Percentiles rank a stretch among this genome's conserved stretches.
Conservation (phyloP, 2,888 invertebrate species). For the Barypeithes pellucidus region DNA sequence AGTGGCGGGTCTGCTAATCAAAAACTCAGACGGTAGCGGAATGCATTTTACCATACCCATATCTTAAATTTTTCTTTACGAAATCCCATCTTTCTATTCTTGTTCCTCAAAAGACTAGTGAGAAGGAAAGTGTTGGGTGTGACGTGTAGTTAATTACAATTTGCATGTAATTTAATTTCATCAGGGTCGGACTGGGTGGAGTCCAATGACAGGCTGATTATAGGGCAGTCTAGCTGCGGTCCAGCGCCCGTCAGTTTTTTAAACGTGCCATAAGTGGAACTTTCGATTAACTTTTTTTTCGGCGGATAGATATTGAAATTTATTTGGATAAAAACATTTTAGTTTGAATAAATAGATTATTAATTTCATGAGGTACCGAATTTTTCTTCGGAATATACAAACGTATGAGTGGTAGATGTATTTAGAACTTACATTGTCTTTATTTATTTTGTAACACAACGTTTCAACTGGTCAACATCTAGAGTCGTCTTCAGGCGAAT, state of each 20-base stretch:
- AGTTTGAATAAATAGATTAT: constrained; percentile 6
- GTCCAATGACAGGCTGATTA: constrained; percentile 71
- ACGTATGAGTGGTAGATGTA: too few relatives aligned
- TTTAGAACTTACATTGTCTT: too few relatives aligned
- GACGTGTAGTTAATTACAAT: constrained; percentile 66
- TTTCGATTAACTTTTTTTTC: constrained; percentile 60
- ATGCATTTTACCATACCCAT: constrained; percentile 61
- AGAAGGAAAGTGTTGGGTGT: constrained; percentile 50
- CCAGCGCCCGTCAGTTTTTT: constrained; percentile 62
- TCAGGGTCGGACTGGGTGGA: constrained; percentile 70
- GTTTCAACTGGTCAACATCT: too few relatives aligned
- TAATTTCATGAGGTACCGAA: not conserved
- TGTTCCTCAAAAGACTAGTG: constrained; percentile 32
- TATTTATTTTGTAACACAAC: too few relatives aligned
- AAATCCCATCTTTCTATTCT: constrained; percentile 28
- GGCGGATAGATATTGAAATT: constrained; percentile 47
- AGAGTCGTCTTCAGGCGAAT: too few relatives aligned
- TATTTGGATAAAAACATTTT: constrained; percentile 45
- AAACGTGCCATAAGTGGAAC: constrained; percentile 63
- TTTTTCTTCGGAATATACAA: not conserved
- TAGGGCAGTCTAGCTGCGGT: constrained; percentile 62
- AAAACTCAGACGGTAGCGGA: constrained; percentile 66
- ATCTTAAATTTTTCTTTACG: constrained; percentile 57
- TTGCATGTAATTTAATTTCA: constrained; percentile 71
- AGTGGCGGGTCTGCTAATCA: constrained; percentile 65